Conservation (phyloP, 2,113 vertebrate species). For the Cochlearius cochlearius region DNA sequence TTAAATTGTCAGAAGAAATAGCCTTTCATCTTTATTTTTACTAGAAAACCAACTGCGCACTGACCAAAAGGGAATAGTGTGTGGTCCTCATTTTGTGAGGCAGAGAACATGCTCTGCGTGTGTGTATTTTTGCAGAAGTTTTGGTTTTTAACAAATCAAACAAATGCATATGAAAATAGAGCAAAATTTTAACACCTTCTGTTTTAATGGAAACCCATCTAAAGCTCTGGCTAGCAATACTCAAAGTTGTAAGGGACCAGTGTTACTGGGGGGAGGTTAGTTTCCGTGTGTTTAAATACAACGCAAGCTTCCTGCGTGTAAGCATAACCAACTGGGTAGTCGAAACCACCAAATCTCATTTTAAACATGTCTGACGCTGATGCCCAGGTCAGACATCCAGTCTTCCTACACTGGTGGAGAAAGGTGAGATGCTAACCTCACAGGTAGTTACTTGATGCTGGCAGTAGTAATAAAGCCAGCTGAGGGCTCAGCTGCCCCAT, state of each 20-base stretch:
- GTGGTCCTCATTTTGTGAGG: background rate
- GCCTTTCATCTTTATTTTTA: background rate
- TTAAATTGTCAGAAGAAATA: background rate
- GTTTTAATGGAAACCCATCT: background rate
- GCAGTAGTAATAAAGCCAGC: background rate
- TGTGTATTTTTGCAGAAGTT: background rate
- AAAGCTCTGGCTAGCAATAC: background rate
- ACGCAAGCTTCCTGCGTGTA: background rate
- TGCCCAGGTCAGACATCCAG: background rate
- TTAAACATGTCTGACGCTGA: background rate
- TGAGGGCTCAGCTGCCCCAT: background rate
- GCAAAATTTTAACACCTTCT: background rate
- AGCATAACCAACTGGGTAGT: background rate
- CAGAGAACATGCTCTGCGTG: background rate
- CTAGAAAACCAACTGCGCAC: background rate
- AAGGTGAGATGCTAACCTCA: background rate
- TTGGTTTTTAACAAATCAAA: background rate
- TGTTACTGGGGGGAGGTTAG: background rate
- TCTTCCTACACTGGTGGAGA: background rate
- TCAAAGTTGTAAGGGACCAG: background rate
- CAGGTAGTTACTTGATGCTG: background rate
- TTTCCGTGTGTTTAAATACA: background rate
- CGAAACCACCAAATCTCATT: background rate
- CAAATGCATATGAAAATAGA: background rate
- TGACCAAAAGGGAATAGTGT: background rate